Base-by-base conservation (phyloP, 1,140 invertebrate species). In the Tetramorium simillimum region DNA sequence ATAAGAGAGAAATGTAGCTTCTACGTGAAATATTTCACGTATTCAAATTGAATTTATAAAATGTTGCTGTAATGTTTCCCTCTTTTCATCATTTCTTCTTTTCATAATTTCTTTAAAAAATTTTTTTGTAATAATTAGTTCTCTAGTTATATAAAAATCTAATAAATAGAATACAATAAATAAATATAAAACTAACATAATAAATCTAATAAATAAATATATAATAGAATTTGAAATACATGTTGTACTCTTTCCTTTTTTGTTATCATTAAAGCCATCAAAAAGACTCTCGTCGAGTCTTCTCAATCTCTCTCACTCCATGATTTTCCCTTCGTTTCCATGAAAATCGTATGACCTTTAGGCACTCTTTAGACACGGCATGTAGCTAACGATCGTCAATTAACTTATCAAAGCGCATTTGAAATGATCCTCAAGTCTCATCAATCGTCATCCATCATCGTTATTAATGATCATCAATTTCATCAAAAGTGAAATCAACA, bases 301-400 rank as follows among this genome's bases (percentile, higher is more conserved):
- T 24, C 18, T 40, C 63, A 24, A 63, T 63, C 76, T 14, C 28
- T 51, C 46, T n/a, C 24, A 12, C 21, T 80, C 14, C 9, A 28
- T 18, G 10, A 82, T 56, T 53, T 58, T 24, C 16, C 80, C 67
- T 24, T 40, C 49, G 49, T 73, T 82, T 43, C 24, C 51, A 72
- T 72, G 67, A 21, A 72, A 65, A 82, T 43, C 37, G 5, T 33
- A 21, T 28, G 18, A 18, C 24, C 51, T n/a, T n/a, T n/a, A n/a
- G n/a, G n/a, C n/a, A n/a, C n/a, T n/a, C n/a, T n/a, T n/a, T n/a
- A 58, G 80, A 73, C 51, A 46, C 18, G 21, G 49, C 62, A 53
- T 10, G 5, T 43, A 73, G 18, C 24, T 73, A 82, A 72, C 51
- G 49, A 81, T 81, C 49, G 10, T 70, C 65, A 72, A 82, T 82